Evolutionary conservation across 1,140 invertebrate species (phyloP).

Genomic region (Arion vulgaris): DNA sequence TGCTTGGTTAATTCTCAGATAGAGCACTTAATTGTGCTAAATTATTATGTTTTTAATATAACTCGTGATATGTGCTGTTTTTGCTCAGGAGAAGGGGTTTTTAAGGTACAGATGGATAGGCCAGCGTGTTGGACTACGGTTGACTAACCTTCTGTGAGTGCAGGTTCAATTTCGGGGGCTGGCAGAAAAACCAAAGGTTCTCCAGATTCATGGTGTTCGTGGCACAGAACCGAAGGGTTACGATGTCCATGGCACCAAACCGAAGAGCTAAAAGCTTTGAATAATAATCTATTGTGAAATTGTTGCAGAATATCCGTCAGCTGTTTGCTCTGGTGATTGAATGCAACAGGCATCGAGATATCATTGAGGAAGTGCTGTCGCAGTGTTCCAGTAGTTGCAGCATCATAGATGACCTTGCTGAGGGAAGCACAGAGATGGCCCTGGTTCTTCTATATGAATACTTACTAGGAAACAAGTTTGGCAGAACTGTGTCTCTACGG

Average conservation of each 20-base stretch:
- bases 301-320: background rate
- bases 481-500: background rate
- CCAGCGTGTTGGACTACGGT: background rate
- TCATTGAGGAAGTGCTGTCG: background rate
- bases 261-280: too few relatives aligned
- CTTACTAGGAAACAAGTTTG: constrained; percentile 9
- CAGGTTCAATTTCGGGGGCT: background rate
- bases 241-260: too few relatives aligned
- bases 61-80: too few relatives aligned
- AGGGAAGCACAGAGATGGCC: background rate
- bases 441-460: background rate
- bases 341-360: background rate
- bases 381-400: background rate
- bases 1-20: too few relatives aligned
- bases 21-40: too few relatives aligned
- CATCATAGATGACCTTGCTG: background rate
- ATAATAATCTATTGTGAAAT: background rate
- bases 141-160: background rate
- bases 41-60: too few relatives aligned
- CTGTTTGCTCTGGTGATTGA: constrained; percentile 6
- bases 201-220: too few relatives aligned
- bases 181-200: background rate
- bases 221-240: too few relatives aligned
- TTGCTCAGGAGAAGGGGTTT: too few relatives aligned
- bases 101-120: background rate